Conservation (phyloP, 2,888 invertebrate species). For the Pandemis corylana region DNA sequence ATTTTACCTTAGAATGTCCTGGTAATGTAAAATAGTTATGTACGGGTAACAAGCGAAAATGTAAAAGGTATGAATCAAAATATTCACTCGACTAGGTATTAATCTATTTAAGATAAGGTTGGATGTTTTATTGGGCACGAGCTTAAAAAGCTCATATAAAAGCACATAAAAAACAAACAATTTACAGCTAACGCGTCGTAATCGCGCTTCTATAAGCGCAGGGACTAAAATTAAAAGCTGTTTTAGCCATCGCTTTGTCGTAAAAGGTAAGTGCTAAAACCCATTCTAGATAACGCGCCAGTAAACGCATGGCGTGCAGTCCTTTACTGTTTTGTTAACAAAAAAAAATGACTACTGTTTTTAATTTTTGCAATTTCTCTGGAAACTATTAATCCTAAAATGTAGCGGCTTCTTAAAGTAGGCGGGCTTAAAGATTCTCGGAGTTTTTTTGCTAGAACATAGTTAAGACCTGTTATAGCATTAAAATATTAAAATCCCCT, state of each 20-base stretch:
- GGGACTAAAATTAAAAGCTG: constrained; percentile 21
- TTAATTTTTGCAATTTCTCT: background rate
- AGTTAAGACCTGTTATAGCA: too few species aligned
- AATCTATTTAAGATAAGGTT: too few species aligned
- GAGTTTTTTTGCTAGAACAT: too few species aligned
- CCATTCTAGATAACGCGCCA: constrained; percentile 29
- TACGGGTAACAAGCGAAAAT: too few species aligned
- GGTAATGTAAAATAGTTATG: too few species aligned
- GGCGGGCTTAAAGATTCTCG: too few species aligned
- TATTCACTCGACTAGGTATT: too few species aligned
- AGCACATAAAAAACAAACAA: background rate
- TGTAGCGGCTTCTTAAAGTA: too few species aligned
- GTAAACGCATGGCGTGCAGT: constrained; percentile 15
- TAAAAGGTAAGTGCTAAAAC: constrained; percentile 33
- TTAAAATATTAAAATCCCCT: too few species aligned
- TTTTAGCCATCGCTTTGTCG: background rate
- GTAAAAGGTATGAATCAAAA: too few species aligned
- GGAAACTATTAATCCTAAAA: too few species aligned
- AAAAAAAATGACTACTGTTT: background rate
- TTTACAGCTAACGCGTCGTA: constrained; percentile 4
- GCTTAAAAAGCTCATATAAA: background rate
- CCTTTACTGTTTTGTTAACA: background rate
- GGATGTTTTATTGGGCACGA: background rate
- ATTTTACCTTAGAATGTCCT: too few species aligned
- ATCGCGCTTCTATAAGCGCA: constrained; percentile 11